Percentiles rank a stretch among this genome's conserved stretches.
These are phyloP conservation scores for Acipenser oxyrinchus DNA, from an alignment of 2,797 vertebrate genomes.

Conservation along the genomic window DNA sequence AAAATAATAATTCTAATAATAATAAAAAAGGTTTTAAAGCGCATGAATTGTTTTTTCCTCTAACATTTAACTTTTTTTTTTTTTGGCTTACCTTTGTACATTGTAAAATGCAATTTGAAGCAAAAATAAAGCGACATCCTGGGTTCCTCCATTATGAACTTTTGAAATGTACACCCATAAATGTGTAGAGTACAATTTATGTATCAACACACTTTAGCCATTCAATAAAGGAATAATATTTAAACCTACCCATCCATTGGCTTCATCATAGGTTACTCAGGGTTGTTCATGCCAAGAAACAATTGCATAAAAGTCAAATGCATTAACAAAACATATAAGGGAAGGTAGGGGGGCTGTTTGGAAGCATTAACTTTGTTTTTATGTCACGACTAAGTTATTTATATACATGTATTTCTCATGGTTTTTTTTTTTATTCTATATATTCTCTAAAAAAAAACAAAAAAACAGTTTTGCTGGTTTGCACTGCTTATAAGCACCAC, in stretches of 20 bases:
- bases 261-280: constrained; percentile 53
- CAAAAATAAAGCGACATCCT: not conserved
- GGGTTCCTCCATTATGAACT: not conserved
- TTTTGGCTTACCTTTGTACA: not conserved
- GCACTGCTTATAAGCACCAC: too few relatives aligned
- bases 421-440: too few relatives aligned
- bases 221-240: not conserved
- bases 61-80: too few relatives aligned
- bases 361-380: too few relatives aligned
- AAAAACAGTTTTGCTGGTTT: too few relatives aligned
- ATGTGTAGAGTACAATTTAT: too few relatives aligned
- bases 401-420: too few relatives aligned
- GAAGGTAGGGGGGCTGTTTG: too few relatives aligned
- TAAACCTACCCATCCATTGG: not conserved
- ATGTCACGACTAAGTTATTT: too few relatives aligned
- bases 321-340: not conserved
- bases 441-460: too few relatives aligned
- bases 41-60: constrained; percentile 64
- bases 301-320: constrained; percentile 40
- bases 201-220: not conserved
- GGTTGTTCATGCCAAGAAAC: constrained; percentile 60
- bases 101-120: not conserved
- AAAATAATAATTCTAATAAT: constrained; percentile 34
- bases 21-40: constrained; percentile 61
- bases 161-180: not conserved